Percentiles rank a stretch among this genome's conserved stretches.
These are phyloP conservation scores for Physeter macrocephalus DNA, from an alignment of 2,113 vertebrate species.

Conservation along the genomic window DNA sequence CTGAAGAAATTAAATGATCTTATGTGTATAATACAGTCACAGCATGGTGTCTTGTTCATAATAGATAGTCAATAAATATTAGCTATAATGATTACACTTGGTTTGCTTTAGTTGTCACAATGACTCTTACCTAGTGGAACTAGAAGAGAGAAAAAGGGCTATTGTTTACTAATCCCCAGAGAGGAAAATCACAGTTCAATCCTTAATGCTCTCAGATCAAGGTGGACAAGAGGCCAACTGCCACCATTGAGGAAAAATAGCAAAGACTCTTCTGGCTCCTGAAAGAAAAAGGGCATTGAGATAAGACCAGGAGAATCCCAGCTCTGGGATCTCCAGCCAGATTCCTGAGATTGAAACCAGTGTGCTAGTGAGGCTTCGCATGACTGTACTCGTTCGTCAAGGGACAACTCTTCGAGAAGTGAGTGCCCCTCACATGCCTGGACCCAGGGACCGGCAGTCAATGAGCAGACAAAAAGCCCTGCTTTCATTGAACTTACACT, in stretches of 20 bases:
- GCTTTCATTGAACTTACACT: not conserved
- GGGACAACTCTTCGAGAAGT: accelerated
- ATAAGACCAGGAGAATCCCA: not conserved
- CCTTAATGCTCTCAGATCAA: not conserved
- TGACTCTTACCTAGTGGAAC: not conserved
- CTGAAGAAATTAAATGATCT: not conserved
- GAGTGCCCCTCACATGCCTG: accelerated
- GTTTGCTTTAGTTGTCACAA: not conserved
- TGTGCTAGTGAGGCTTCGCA: accelerated
- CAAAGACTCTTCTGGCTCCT: not conserved
- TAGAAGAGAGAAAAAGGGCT: not conserved
- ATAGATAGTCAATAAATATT: accelerated
- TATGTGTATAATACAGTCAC: not conserved
- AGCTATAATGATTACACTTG: not conserved
- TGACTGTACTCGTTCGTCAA: not conserved
- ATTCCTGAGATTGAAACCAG: not conserved
- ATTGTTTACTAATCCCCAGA: not conserved
- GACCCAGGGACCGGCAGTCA: not conserved
- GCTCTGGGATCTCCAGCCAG: too few relatives aligned
- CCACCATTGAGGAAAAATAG: not conserved
- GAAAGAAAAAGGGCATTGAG: not conserved
- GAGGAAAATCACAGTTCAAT: not conserved
- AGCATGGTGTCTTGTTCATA: not conserved
- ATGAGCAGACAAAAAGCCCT: not conserved
- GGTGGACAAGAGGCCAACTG: not conserved